These are phyloP conservation scores for Gryllus bimaculatus DNA, from an alignment of 1,140 invertebrate species.

Conservation along the genomic window DNA sequence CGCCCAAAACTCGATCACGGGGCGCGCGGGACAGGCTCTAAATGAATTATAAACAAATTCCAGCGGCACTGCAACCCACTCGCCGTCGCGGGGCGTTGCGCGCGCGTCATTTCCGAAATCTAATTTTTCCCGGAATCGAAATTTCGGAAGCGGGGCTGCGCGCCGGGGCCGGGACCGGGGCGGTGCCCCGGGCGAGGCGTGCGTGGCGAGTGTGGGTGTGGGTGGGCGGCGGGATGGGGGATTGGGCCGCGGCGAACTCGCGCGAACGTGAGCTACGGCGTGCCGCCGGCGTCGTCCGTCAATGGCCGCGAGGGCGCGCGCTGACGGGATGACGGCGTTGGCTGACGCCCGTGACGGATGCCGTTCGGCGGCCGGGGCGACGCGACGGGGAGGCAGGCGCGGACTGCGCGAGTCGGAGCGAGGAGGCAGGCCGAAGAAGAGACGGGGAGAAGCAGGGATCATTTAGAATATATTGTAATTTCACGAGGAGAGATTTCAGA, in stretches of 20 bases:
- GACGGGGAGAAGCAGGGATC: too few species aligned
- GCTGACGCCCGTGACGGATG: background rate
- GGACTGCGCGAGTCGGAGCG: too few species aligned
- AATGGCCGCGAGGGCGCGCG: background rate
- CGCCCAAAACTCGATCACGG: background rate
- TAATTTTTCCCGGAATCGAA: background rate
- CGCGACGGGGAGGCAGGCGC: too few species aligned
- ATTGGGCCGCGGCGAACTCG: background rate
- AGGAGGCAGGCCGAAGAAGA: too few species aligned
- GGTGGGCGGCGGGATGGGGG: too few species aligned
- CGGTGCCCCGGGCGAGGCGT: background rate
- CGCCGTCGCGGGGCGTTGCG: background rate
- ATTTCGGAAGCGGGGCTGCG: background rate
- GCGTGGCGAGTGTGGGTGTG: background rate
- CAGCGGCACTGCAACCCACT: background rate
- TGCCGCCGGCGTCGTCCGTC: background rate
- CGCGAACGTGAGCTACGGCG: background rate
- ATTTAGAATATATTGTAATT: too few species aligned
- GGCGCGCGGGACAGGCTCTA: background rate
- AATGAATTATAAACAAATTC: conserved; percentile 6
- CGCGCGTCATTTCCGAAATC: background rate
- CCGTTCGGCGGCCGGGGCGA: background rate
- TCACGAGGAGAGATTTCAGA: too few species aligned
- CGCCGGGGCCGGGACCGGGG: too few species aligned
- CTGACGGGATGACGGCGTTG: background rate